A percentile compares a stretch with the other conserved stretches of the same genome.
Evolutionary conservation across 2,888 invertebrate species (phyloP).

Genomic region (Clanis bilineata): DNA sequence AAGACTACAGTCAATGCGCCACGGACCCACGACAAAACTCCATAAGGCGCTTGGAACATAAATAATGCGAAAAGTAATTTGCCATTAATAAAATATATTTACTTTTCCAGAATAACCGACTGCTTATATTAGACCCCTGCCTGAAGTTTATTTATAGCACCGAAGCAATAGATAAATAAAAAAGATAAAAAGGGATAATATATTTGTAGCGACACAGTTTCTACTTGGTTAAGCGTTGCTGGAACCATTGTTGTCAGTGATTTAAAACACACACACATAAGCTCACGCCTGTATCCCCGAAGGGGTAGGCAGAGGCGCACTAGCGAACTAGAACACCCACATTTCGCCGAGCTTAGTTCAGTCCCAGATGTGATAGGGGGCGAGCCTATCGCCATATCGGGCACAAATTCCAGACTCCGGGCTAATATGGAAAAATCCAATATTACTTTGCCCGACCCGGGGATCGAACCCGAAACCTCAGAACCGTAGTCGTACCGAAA

Average conservation of each 20-base stretch:
- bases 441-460: no score
- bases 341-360: no score
- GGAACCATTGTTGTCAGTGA: background rate
- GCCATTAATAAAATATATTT: slow-evolving; percentile 6
- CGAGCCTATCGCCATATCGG: no score
- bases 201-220: slow-evolving; percentile 1
- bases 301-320: no score
- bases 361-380: no score
- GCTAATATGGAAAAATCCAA: no score
- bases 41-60: background rate
- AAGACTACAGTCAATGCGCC: no score
- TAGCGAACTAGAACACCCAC: no score
- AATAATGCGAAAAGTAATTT: background rate
- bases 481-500: no score
- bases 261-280: slow-evolving; percentile 16
- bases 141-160: slow-evolving; percentile 6
- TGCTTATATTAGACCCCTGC: slow-evolving; percentile 11
- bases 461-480: no score
- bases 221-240: background rate
- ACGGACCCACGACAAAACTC: background rate
- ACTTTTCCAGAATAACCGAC: background rate
- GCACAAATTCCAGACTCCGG: no score
- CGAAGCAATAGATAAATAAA: slow-evolving; percentile 3
- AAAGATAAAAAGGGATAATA: slow-evolving; percentile 2
- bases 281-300: no score